Base-by-base conservation (phyloP, 1,140 invertebrate genomes). In the Drosophila bipectinata region DNA sequence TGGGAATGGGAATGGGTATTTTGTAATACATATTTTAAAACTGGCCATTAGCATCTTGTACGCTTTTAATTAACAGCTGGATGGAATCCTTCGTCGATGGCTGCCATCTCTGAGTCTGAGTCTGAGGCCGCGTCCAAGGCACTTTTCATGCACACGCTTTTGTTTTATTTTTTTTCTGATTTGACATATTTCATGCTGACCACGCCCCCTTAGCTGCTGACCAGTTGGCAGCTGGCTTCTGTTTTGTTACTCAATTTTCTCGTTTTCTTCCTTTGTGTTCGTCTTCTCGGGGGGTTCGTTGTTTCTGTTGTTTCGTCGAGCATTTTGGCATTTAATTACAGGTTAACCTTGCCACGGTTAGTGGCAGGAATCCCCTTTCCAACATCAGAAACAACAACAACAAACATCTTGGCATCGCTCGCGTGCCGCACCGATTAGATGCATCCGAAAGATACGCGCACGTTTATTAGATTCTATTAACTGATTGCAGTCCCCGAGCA, bases 391-490 rank as follows among this genome's bases (percentile, higher is more conserved):
- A 15, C 26, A 26, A 28, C 47, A 57, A 52, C 41, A 51, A 53
- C 51, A 52, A 61, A 44, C 63, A 67, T 67, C 63, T 67, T 67
- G 63, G 63, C 63, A 67, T 67, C 63, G 63, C 60, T 67, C 66
- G 71, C 79, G 79, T 75, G 67, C 76, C 67, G 55, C 76, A 53
- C 54, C 82, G 81, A 85, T 85, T 85, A 85, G 81, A 85, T 85
- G 64, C 77, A 84, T 66, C 69, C 74, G 58, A 57, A 87, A 87
- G 81, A 85, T 85, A 85, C 30, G 77, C 53, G 68, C 77, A 85
- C 81, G 81, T 85, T 85, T 85, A 85, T 85, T 85, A 85, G 81
- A 85, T 85, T 77, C 81, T 78, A 85, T 85, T 85, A 85, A 85
- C 81, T 85, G 81, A 85, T 85, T 85, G 81, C 58, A 28, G 32